Base-by-base conservation (phyloP, 2,113 vertebrate genomes). In the Porphyrio hochstetteri region DNA sequence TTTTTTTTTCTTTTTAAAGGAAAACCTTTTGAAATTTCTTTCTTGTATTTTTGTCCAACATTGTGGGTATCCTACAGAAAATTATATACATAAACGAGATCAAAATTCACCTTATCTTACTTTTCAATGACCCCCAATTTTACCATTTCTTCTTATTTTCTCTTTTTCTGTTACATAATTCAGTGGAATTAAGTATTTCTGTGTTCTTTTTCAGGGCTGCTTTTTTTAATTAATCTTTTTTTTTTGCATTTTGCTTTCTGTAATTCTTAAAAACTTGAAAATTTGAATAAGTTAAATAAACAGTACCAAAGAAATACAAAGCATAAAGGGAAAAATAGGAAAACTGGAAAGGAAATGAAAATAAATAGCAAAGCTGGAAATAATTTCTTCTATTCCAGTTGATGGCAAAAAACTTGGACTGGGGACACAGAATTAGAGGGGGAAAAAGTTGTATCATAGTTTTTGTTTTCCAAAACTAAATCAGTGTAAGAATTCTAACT, bases 311-410 rank as follows among this genome's bases (percentile, higher is more conserved):
- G 65, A 81, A 83, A 33, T 36, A 42, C 8, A 64, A 60, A 78
- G 17, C 15, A 15, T 23, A 71, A 5, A 28, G 16, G 27, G 29
- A 40, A 88, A 86, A 88, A 56, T 31, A 84, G 38, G 42, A 95
- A 95, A 90, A 79, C 74, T 91, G 84, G 74, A 91, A 86, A 81
- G 64, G 35, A 92, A 84, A 78, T 63, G 0, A 60, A 93, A 89
- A 81, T 46, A 86, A 88, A 90, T 68, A 74, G 10, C 52, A 79
- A 84, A 82, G 57, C 28, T 93, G 84, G 65, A 95, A 93, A 80
- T 82, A 38, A 85, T 90, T 94, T 76, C n/a, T 92, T 85, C 61
- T 89, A 23, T 91, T 90, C 38, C 40, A 79, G 31, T 64, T 68
- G 50, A 71, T 85, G 53, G 59, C 53, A 95, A 82, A 79, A 74